Percentiles rank a stretch among this genome's conserved stretches.
Evolutionary conservation across 2,888 invertebrate genomes (phyloP).

Genomic region (Euspilapteryx auroguttella): DNA sequence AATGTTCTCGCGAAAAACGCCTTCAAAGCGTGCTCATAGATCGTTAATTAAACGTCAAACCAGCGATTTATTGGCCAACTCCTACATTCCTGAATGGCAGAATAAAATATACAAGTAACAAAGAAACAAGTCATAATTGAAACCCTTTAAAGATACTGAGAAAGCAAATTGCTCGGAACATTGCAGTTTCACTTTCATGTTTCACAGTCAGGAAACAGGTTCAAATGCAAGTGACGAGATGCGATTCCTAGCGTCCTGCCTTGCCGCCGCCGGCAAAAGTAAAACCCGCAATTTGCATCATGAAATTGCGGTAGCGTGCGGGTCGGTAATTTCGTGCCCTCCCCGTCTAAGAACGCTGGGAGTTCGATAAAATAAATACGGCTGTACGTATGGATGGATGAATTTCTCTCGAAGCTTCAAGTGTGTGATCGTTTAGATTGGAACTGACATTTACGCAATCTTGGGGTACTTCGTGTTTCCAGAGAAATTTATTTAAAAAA

Average conservation of each 20-base stretch:
- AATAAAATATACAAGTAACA: no score
- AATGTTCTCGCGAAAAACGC: slow-evolving; percentile 23
- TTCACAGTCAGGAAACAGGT: slow-evolving; percentile 16
- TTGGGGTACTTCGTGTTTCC: no score
- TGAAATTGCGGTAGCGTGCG: slow-evolving; percentile 42
- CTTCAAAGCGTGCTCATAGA: slow-evolving; percentile 16
- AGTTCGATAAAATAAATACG: slow-evolving; percentile 27
- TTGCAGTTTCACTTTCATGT: slow-evolving; percentile 3
- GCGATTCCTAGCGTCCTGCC: slow-evolving; percentile 43
- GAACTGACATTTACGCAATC: no score
- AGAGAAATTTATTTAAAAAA: no score
- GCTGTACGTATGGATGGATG: no score
- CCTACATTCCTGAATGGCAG: no score
- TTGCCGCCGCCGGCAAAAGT: slow-evolving; percentile 33
- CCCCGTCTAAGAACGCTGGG: no score
- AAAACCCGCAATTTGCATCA: slow-evolving; percentile 40
- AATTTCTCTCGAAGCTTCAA: slow-evolving; percentile 17
- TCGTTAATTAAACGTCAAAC: slow-evolving; percentile 1
- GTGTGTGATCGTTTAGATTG: no score
- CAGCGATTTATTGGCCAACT: slow-evolving; percentile 1
- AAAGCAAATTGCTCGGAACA: slow-evolving; percentile 1
- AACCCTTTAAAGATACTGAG: background rate
- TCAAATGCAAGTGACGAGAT: slow-evolving; percentile 33
- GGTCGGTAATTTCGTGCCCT: slow-evolving; percentile 36
- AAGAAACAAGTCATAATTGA: no score